Evolutionary conservation across 2,888 invertebrate genomes (phyloP).

Genomic region (Poecilobothrus nobilitatus): DNA sequence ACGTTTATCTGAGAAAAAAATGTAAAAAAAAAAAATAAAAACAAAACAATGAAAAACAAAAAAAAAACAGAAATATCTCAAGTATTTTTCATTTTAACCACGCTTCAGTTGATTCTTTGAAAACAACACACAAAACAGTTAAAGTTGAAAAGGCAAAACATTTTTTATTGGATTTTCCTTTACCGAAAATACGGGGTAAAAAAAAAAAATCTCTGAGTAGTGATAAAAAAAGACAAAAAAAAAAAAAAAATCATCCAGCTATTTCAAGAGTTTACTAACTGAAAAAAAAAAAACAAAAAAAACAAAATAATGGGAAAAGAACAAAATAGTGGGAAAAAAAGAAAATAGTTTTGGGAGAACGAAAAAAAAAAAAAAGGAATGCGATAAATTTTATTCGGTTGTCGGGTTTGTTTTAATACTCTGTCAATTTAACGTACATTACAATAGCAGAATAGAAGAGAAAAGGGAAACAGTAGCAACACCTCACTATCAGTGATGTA

Average conservation of each 20-base stretch:
- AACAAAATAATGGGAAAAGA: not conserved
- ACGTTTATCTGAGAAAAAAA: not conserved
- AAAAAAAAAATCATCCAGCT: not conserved
- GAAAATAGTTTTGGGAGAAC: no score
- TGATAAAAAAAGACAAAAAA: not conserved
- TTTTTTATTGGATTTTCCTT: conserved; percentile 1
- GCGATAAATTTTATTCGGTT: conserved; percentile 6
- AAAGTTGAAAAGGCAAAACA: not conserved
- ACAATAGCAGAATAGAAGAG: no score
- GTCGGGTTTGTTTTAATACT: conserved; percentile 6
- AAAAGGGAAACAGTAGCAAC: no score
- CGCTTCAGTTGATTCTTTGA: conserved; percentile 4
- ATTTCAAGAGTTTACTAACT: conserved; percentile 1
- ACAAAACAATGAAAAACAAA: not conserved
- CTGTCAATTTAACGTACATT: not conserved
- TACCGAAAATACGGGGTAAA: not conserved
- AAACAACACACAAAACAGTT: not conserved
- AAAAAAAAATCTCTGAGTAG: not conserved
- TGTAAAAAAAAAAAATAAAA: not conserved
- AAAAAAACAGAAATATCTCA: not conserved
- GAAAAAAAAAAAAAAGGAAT: not conserved
- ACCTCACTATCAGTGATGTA: no score
- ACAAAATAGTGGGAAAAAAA: not conserved
- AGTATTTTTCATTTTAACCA: conserved; percentile 6
- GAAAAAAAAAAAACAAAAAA: not conserved